These are phyloP conservation scores for Dexiosoma caninum DNA, from an alignment of 2,888 invertebrate species.

Conservation along the genomic window DNA sequence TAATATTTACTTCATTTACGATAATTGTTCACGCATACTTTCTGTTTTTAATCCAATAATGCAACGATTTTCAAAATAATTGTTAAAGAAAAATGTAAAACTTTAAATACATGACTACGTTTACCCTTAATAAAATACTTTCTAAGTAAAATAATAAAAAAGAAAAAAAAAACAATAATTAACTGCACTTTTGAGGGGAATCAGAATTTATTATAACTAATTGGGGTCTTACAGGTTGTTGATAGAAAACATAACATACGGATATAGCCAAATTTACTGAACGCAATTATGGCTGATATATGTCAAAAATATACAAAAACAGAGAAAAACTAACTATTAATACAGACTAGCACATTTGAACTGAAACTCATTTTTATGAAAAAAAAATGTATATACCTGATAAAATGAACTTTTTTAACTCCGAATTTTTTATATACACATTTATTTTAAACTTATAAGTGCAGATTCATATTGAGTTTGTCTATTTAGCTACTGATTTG, in stretches of 20 bases:
- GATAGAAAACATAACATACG: too few relatives aligned
- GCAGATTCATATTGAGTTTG: constrained; percentile 28
- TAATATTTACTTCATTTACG: too few relatives aligned
- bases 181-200: constrained; percentile 45
- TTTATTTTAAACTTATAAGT: neutral
- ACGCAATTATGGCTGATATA: neutral
- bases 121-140: constrained; percentile 2
- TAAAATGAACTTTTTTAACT: neutral
- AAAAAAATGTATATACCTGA: constrained; percentile 31
- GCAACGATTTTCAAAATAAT: constrained; percentile 35
- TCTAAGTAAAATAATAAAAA: neutral
- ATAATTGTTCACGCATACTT: too few relatives aligned
- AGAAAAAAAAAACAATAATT: constrained; percentile 28
- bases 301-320: neutral
- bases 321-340: constrained; percentile 14
- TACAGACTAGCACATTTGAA: constrained; percentile 12
- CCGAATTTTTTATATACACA: neutral
- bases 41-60: neutral
- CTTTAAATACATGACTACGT: neutral
- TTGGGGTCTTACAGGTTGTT: constrained; percentile 9
- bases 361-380: neutral
- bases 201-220: neutral
- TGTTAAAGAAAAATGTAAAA: neutral
- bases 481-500: constrained; percentile 20
- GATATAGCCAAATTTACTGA: neutral